Evolutionary conservation across 1,140 invertebrate species (phyloP), one percentile per base, ranked within the genome.

Genomic region (Eciton burchellii): DNA sequence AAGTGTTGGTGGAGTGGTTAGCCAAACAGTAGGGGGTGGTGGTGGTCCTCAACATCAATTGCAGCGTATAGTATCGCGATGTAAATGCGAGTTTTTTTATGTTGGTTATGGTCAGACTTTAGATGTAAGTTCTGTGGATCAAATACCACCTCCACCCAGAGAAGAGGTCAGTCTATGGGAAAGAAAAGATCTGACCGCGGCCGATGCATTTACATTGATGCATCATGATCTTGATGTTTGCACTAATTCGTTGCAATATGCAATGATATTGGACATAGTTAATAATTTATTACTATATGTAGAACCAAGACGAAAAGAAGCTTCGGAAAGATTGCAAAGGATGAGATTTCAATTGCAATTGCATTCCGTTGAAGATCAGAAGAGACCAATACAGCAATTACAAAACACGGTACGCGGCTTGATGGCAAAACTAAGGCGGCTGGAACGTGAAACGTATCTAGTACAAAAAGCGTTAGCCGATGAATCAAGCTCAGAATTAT

Each of bases 41-140:
- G 95, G 95, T 62, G 95, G 94, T 1, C 86, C 90, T 8, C 92
- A 94, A 52, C 93, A 95, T 68, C 94, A 99, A 94, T 94, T 99
- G 4, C 99, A 99, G 94, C 95, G 99, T 60, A 99, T 99, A 83
- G 98, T 99, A 14, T 99, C 98, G 0, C 95, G 99, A 6, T 99
- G 99, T 94, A 97, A 97, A 90, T 99, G 99, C 93, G 98, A 99
- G 94, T 99, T 99, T 93, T 99, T 98, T 92, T 99, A 99, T 93
- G 98, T 98, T 45, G 97, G 97, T 72, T 99, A 99, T 91, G 97
- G 98, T 14, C 98, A 99, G 90, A 96, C 95, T 29, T 94, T 98
- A 19, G 97, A 98, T 93, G 96, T 96, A 0, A 95, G 95, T 65
- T 94, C 93, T 16, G 90, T 96, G 9, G 94, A 95, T 14, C 94